Percentiles rank a stretch among this genome's conserved stretches.
Conservation (phyloP, 2,113 vertebrate species). For the Lamprologus speciosus region DNA sequence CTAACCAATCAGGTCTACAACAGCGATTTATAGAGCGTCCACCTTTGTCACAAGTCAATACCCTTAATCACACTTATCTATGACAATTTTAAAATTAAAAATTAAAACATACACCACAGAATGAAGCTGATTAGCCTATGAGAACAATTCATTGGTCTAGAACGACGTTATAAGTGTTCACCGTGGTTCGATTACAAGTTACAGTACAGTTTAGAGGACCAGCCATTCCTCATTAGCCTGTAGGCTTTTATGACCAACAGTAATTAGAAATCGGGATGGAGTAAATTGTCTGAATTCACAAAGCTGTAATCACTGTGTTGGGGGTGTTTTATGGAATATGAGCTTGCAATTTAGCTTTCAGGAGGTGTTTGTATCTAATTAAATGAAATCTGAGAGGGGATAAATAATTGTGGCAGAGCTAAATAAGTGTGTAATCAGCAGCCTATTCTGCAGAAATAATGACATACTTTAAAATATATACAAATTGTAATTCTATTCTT, state of each 20-base stretch:
- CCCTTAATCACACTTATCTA: neutral
- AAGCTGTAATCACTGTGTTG: neutral
- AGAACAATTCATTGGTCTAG: neutral
- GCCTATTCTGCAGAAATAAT: neutral
- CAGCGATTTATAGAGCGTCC: conserved; percentile 2
- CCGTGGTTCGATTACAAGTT: neutral
- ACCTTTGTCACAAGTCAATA: conserved; percentile 3
- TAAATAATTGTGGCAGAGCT: neutral
- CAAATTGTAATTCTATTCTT: neutral
- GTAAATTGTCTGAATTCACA: neutral
- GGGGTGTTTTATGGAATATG: neutral
- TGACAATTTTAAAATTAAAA: neutral
- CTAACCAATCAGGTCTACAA: conserved; percentile 14
- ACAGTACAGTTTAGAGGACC: neutral
- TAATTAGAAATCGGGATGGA: neutral
- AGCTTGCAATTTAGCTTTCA: neutral
- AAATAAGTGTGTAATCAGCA: neutral
- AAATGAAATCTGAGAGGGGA: neutral
- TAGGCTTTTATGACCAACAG: neutral
- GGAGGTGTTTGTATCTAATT: neutral
- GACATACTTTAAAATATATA: neutral
- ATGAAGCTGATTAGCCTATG: neutral
- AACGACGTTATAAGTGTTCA: neutral
- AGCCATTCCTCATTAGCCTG: neutral
- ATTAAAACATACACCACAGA: neutral